phyloP scores from a whole-genome alignment of 2,797 vertebrate genomes.

The Danionella dracula region DNA sequence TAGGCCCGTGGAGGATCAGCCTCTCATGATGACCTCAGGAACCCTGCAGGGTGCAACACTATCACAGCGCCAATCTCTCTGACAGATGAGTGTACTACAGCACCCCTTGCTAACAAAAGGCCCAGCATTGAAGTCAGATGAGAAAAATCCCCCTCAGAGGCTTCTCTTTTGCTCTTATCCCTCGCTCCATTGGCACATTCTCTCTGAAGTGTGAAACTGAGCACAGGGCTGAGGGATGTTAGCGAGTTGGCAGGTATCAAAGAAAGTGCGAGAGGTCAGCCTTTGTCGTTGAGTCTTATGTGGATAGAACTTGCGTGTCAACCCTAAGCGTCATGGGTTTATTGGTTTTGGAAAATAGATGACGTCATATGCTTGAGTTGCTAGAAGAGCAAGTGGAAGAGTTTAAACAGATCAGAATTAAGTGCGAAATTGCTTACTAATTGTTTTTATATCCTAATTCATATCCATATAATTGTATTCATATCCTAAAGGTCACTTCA shows the following conservation, averaged over 20 bases:
- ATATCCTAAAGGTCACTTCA: too few species aligned
- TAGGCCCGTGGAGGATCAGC: conserved; percentile 44
- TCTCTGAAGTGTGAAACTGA: conserved; percentile 39
- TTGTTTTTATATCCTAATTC: too few species aligned
- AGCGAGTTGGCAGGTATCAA: conserved; percentile 44
- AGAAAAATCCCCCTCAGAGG: conserved; percentile 45
- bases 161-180: conserved; percentile 18
- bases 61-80: conserved; percentile 60
- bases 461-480: too few species aligned
- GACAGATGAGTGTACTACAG: conserved; percentile 58
- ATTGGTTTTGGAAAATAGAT: too few species aligned
- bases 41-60: conserved; percentile 67
- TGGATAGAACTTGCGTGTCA: not conserved
- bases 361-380: too few species aligned
- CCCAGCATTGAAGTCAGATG: conserved; percentile 59
- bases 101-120: conserved; percentile 58
- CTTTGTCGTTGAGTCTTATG: conserved; percentile 31
- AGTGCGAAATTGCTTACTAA: too few species aligned
- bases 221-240: conserved; percentile 52
- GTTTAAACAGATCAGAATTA: too few species aligned
- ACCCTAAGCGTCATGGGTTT: too few species aligned
- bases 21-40: conserved; percentile 65
- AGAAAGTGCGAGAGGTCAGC: conserved; percentile 17
- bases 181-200: conserved; percentile 2
- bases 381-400: too few species aligned